Conservation (phyloP, 64 coral and sea anemone species). For the Catalaphyllia jardinei region DNA sequence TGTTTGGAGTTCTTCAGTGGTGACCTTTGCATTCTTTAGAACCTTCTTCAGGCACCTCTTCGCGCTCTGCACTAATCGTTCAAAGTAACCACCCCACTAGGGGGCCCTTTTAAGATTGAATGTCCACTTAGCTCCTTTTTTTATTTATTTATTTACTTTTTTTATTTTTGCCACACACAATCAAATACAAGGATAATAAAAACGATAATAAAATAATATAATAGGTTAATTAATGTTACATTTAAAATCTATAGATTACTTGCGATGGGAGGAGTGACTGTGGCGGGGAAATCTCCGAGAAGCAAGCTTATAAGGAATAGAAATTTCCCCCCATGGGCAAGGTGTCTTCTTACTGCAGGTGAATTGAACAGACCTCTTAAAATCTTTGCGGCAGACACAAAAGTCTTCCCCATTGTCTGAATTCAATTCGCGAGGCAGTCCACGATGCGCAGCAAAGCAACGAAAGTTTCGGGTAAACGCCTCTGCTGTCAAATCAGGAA, state of each 20-base stretch:
- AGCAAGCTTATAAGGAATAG: no score
- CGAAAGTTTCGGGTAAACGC: no score
- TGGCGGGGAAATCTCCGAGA: no score
- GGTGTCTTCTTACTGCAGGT: neutral
- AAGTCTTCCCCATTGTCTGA: conserved; percentile 2
- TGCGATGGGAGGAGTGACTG: no score
- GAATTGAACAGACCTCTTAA: conserved; percentile 1
- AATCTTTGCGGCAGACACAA: neutral
- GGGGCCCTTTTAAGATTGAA: neutral
- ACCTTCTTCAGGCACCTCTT: neutral
- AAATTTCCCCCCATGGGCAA: no score
- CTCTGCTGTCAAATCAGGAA: neutral
- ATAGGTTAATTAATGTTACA: no score
- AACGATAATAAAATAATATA: no score
- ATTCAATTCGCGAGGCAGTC: neutral
- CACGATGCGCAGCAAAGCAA: neutral
- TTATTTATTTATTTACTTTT: no score
- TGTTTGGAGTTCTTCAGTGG: neutral
- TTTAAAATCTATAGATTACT: no score
- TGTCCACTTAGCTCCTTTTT: neutral
- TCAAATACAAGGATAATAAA: no score
- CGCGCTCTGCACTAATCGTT: neutral
- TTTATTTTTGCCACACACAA: no score
- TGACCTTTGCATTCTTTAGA: neutral
- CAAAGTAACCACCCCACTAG: conserved; percentile 1